Conservation (phyloP, 2,797 vertebrate genomes). For the Acipenser oxyrinchus region DNA sequence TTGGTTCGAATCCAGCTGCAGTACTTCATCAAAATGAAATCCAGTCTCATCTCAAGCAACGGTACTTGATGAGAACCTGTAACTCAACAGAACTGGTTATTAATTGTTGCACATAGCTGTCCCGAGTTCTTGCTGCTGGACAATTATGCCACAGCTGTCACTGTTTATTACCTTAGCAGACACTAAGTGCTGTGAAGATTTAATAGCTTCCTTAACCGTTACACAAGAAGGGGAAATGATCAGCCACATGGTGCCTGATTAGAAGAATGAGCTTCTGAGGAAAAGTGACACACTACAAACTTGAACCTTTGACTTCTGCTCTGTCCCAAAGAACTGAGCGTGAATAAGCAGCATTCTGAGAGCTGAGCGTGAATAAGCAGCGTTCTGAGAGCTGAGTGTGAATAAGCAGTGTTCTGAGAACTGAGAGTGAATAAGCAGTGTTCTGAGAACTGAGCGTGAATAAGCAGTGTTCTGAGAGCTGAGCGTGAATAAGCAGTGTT, state of each 20-base stretch:
- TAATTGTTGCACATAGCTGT: constrained; percentile 19
- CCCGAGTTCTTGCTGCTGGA: constrained; percentile 13
- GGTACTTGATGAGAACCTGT: constrained; percentile 13
- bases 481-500: no score
- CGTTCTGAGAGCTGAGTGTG: no score
- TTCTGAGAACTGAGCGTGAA: no score
- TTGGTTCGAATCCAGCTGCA: no score
- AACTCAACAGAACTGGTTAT: constrained; percentile 19
- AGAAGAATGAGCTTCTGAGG: not conserved
- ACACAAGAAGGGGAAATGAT: constrained; percentile 23
- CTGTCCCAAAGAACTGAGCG: constrained; percentile 14
- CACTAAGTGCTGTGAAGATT: constrained; percentile 18
- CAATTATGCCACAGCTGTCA: constrained; percentile 27
- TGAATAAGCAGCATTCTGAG: not conserved
- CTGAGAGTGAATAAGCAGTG: no score
- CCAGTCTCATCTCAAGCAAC: not conserved
- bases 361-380: no score
- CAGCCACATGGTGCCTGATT: constrained; percentile 14
- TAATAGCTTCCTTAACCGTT: constrained; percentile 22
- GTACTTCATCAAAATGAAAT: no score
- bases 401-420: no score
- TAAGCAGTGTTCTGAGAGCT: no score
- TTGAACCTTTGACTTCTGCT: not conserved
- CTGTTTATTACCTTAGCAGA: constrained; percentile 20
- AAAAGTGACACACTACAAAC: not conserved